phyloP scores from a whole-genome alignment of 2,797 vertebrate species.

The Harpagifer antarcticus region DNA sequence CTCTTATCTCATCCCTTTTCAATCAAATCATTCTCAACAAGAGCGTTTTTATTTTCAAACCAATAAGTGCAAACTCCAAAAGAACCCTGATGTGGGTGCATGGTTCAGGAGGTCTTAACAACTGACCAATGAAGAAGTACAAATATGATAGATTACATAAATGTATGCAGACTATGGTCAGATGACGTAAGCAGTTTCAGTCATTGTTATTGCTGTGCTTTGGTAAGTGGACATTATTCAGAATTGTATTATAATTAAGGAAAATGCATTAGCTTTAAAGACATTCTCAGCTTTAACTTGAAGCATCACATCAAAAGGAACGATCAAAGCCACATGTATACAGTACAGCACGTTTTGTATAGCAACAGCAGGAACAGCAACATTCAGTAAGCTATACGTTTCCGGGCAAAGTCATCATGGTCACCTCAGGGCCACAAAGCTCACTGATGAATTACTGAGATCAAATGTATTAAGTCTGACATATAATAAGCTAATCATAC shows the following conservation, averaged over 20 bases:
- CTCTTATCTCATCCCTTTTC: slow-evolving; percentile 32
- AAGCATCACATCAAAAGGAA: slow-evolving; percentile 15
- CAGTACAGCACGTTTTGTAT: neutral
- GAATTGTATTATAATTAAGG: slow-evolving; percentile 31
- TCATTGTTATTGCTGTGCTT: slow-evolving; percentile 28
- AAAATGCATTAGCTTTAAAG: slow-evolving; percentile 26
- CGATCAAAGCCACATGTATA: slow-evolving; percentile 12
- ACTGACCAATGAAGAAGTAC: neutral
- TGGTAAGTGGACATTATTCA: slow-evolving; percentile 42
- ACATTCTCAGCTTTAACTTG: slow-evolving; percentile 38
- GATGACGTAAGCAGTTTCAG: slow-evolving; percentile 21
- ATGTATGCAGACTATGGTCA: neutral
- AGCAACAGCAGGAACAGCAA: neutral
- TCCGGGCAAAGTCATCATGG: neutral
- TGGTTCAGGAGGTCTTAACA: neutral
- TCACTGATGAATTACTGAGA: neutral
- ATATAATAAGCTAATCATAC: neutral
- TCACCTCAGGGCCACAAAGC: neutral
- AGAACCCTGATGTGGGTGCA: slow-evolving; percentile 15
- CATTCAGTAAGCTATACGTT: no score
- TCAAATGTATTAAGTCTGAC: neutral
- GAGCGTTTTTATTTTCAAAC: slow-evolving; percentile 27
- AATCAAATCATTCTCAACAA: slow-evolving; percentile 19
- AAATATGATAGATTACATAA: neutral
- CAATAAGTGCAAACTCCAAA: slow-evolving; percentile 5